Percentiles rank a stretch among this genome's conserved stretches.
Evolutionary conservation across 2,797 vertebrate species (phyloP).

Genomic region (Epinephelus coioides): DNA sequence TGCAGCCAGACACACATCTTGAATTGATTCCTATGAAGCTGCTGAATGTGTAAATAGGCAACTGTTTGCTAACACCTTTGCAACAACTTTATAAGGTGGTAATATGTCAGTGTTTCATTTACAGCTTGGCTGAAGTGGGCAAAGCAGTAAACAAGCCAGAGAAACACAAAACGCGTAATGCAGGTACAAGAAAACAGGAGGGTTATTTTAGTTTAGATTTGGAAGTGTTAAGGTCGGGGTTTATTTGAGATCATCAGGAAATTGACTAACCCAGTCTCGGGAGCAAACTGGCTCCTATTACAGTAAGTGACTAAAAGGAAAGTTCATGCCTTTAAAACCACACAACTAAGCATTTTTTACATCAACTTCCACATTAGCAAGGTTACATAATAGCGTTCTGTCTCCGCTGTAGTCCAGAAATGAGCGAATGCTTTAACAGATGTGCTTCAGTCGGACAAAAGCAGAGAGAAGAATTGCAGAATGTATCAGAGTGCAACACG

Average conservation of each 20-base stretch:
- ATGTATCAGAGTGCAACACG: constrained; percentile 31
- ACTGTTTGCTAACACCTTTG: neutral
- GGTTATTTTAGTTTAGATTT: neutral
- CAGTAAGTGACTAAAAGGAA: neutral
- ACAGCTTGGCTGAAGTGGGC: neutral
- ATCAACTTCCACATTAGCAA: constrained; percentile 14
- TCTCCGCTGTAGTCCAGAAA: constrained; percentile 6
- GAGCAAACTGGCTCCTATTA: neutral
- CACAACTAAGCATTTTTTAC: neutral
- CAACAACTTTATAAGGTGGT: neutral
- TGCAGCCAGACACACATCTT: neutral
- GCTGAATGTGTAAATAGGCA: constrained; percentile 1
- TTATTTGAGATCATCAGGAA: neutral
- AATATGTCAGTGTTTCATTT: neutral
- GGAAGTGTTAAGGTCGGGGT: neutral
- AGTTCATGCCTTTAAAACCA: neutral
- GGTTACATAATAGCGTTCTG: neutral
- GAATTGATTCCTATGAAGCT: neutral
- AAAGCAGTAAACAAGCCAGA: neutral
- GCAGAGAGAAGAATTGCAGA: constrained; percentile 2
- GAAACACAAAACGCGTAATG: too few relatives aligned
- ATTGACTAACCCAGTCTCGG: neutral
- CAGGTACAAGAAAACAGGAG: neutral
- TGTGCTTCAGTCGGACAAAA: constrained; percentile 27
- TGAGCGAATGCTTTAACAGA: constrained; percentile 13